phyloP scores from a whole-genome alignment of 2,888 invertebrate species.

The Eupeodes latifasciatus region DNA sequence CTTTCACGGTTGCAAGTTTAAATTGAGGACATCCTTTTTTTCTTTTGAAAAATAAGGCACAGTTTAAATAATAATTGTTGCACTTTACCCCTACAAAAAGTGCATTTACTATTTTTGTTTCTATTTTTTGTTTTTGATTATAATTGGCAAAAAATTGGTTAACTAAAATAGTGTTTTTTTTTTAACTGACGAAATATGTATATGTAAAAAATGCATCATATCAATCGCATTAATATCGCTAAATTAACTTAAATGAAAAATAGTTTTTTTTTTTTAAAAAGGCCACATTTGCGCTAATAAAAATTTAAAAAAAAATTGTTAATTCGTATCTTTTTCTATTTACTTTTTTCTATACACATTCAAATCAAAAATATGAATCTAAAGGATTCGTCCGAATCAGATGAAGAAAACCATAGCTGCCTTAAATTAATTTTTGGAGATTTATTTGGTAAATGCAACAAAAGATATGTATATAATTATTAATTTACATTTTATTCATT shows the following conservation, averaged over 20 bases:
- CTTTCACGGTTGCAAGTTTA: neutral
- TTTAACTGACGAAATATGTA: neutral
- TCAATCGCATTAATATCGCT: constrained; percentile 11
- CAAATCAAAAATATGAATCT: constrained; percentile 44
- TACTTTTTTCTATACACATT: constrained; percentile 49
- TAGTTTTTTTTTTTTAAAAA: neutral
- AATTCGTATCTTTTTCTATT: constrained; percentile 67
- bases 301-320: constrained; percentile 41
- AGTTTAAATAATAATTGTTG: neutral
- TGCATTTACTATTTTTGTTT: constrained; percentile 3
- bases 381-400: constrained; percentile 80
- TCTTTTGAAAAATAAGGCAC: neutral
- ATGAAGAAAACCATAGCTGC: constrained; percentile 87
- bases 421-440: constrained; percentile 89
- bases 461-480: constrained; percentile 33
- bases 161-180: constrained; percentile 61
- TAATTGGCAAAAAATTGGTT: constrained; percentile 72
- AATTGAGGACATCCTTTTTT: neutral
- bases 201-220: constrained; percentile 21
- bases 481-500: constrained; percentile 34
- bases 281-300: constrained; percentile 48
- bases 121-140: neutral
- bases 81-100: constrained; percentile 2
- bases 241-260: neutral
- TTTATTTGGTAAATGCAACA: constrained; percentile 86